Evolutionary conservation across 2,113 vertebrate genomes (phyloP).

Genomic region (Felis catus): F.catus_Fca126_mat1.0 CM031413.1:5416501-5417000

Average conservation of each 20-base stretch:
- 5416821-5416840: neutral
- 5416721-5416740: neutral
- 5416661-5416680: neutral
- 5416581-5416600: neutral
- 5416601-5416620: neutral
- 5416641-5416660: neutral
- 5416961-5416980: no score
- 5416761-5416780: neutral
- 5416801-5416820: neutral
- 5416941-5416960: neutral
- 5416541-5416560: no score
- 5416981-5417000: neutral
- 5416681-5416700: neutral
- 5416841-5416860: neutral
- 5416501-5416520: neutral
- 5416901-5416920: neutral
- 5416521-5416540: neutral
- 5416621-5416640: accelerated
- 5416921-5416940: neutral
- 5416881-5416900: neutral
- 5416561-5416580: neutral
- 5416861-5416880: neutral
- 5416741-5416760: neutral
- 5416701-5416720: neutral
- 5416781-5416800: neutral